Base-by-base conservation (phyloP, 1,140 invertebrate genomes). In the Lordiphosa mommai region DNA sequence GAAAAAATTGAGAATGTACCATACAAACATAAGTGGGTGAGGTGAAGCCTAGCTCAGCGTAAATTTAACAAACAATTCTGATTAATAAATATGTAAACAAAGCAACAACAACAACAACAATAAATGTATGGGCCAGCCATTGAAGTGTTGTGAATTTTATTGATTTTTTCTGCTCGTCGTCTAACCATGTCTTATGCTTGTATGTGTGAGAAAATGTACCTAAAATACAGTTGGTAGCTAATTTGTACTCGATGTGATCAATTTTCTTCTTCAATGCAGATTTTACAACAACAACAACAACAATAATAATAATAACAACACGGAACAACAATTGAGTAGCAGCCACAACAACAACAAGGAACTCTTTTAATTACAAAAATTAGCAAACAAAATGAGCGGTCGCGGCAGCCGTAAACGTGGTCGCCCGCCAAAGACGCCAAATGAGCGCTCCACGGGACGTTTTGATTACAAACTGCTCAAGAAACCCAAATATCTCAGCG, bases 401-500 rank as follows among this genome's bases (percentile, higher is more conserved):
- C 93, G 96, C 90, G 95, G 95, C 71, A 92, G 93, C 65, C 74
- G 87, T 33, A 96, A 96, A 89, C 93, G 96, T 89, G 96, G 96
- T 72, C 93, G 96, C 68, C 96, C 96, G 79, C 96, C 96, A 66
- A 97, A 96, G 92, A 94, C 95, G 55, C 94, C 94, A 73, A 93
- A 93, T 88, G 92, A 95, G 91, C 95, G 96, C 86, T 93, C 94
- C 84, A 93, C 94, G 70, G 93, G 93, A 85, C 95, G 94, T 91
- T 96, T 95, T 90, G 94, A 95, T 88, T 95, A 94, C 90, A 94
- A 95, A 90, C 90, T 96, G 86, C 92, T 97, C 88, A 96, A 97
- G 90, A 97, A 97, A 90, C 96, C 96, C 5, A 97, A 96, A 92
- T 97, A 97, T 90, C 91, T 96, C 73, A 91, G 92, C 89, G 92